A percentile compares a stretch with the other conserved stretches of the same genome.
Evolutionary conservation across 2,113 vertebrate genomes (phyloP).

Genomic region (Peucedramus taeniatus): DNA sequence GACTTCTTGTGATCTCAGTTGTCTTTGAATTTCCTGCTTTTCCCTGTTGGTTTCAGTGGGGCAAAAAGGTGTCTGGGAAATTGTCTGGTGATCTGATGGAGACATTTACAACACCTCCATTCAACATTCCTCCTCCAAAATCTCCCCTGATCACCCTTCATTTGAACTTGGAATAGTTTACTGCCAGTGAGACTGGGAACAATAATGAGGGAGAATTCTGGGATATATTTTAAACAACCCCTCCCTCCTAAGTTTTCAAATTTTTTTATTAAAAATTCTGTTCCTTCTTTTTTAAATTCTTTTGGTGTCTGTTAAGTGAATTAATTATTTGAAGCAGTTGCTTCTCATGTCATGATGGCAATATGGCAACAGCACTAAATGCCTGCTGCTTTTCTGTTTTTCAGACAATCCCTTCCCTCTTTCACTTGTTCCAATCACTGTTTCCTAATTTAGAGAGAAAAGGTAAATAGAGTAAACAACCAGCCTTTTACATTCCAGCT

Average conservation of each 20-base stretch:
- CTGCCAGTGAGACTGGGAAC: not conserved
- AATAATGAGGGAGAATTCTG: not conserved
- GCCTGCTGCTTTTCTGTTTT: not conserved
- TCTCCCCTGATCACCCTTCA: not conserved
- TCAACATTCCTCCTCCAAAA: accelerated
- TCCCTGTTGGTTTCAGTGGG: not conserved
- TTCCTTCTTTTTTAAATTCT: no score
- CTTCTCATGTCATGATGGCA: not conserved
- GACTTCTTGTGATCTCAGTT: not conserved
- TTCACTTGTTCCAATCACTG: not conserved
- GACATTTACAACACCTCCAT: not conserved
- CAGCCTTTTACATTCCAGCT: not conserved
- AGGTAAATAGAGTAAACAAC: not conserved
- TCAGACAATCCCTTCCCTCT: not conserved
- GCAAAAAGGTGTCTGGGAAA: not conserved
- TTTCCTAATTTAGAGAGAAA: not conserved
- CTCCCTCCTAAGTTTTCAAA: not conserved
- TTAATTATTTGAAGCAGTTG: not conserved
- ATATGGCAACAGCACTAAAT: not conserved
- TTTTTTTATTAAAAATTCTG: not conserved
- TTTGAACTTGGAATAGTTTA: not conserved
- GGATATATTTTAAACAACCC: not conserved
- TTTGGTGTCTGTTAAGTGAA: not conserved
- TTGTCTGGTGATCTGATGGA: not conserved
- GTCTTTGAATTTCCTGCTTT: not conserved